Percentiles rank a stretch among this genome's conserved stretches.
These are phyloP conservation scores for Elephas maximus DNA, from an alignment of 2,113 vertebrate genomes.

Conservation along the genomic window DNA sequence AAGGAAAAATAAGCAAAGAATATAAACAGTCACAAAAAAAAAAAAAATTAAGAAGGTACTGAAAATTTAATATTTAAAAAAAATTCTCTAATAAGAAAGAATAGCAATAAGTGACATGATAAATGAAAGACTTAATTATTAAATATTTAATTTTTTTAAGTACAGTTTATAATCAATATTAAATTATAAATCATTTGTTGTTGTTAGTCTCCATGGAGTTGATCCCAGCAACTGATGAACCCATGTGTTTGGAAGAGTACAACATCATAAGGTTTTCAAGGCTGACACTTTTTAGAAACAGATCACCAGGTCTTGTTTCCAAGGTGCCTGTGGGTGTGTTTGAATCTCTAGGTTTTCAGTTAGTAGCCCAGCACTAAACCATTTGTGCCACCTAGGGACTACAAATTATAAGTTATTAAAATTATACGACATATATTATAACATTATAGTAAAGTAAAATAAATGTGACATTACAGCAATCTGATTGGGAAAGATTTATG, in stretches of 20 bases:
- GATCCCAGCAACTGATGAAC: too few relatives aligned
- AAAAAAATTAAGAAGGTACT: background rate
- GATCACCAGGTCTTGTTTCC: too few relatives aligned
- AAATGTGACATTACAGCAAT: background rate
- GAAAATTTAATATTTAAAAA: background rate
- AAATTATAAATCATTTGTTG: too few relatives aligned
- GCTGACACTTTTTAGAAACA: too few relatives aligned
- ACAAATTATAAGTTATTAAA: background rate
- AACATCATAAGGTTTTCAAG: too few relatives aligned
- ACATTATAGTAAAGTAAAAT: background rate
- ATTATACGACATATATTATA: background rate
- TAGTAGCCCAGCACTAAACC: too few relatives aligned
- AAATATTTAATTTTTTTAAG: background rate
- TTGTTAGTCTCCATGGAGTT: too few relatives aligned
- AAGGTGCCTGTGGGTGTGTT: too few relatives aligned
- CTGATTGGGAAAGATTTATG: background rate
- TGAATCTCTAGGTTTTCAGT: too few relatives aligned
- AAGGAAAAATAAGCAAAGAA: background rate
- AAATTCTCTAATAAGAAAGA: background rate
- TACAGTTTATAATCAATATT: background rate
- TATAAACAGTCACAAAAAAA: background rate
- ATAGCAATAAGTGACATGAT: background rate
- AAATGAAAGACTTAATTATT: background rate
- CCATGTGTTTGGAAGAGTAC: too few relatives aligned
- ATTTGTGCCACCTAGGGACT: too few relatives aligned